A percentile compares a stretch with the other conserved stretches of the same genome.
These are phyloP conservation scores for Macaria liturata DNA, from an alignment of 2,888 invertebrate genomes.

Conservation along the genomic window DNA sequence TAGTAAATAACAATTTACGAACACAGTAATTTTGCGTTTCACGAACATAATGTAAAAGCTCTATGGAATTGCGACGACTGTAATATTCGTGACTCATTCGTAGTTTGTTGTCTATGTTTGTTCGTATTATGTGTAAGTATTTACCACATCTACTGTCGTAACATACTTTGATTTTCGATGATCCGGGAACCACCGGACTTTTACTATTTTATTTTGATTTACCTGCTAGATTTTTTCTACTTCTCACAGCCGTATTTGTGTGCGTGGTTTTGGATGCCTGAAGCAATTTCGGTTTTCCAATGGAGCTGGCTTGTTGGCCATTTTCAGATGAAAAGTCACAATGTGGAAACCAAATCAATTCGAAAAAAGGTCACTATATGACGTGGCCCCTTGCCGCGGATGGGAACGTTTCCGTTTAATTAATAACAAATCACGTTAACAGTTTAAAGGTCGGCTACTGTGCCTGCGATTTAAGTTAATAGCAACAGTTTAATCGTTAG, in stretches of 20 bases:
- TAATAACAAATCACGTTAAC: no score
- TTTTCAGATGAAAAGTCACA: slow-evolving; percentile 83
- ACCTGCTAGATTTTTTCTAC: slow-evolving; percentile 10
- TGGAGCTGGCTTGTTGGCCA: slow-evolving; percentile 64
- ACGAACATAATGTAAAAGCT: slow-evolving; percentile 36
- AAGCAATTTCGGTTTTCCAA: slow-evolving; percentile 63
- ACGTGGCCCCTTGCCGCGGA: slow-evolving; percentile 86
- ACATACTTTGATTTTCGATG: slow-evolving; percentile 68
- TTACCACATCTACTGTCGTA: slow-evolving; percentile 67
- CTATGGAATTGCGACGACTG: slow-evolving; percentile 82
- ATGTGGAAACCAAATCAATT: slow-evolving; percentile 93
- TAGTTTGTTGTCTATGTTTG: slow-evolving; percentile 77
- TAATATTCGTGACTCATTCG: slow-evolving; percentile 75
- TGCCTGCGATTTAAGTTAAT: background rate
- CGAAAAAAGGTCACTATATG: slow-evolving; percentile 88
- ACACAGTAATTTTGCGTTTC: background rate
- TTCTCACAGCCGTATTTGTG: slow-evolving; percentile 25
- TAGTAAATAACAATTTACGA: background rate
- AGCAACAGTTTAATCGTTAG: slow-evolving; percentile 43
- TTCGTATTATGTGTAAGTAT: slow-evolving; percentile 76
- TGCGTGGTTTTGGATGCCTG: slow-evolving; percentile 33
- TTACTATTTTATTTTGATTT: background rate
- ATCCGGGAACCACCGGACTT: slow-evolving; percentile 49
- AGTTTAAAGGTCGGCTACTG: background rate
- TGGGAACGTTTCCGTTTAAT: slow-evolving; percentile 55